Percentiles rank a stretch among this genome's conserved stretches.
These are phyloP conservation scores for Merluccius polli DNA, from an alignment of 2,797 vertebrate genomes.

Conservation along the genomic window DNA sequence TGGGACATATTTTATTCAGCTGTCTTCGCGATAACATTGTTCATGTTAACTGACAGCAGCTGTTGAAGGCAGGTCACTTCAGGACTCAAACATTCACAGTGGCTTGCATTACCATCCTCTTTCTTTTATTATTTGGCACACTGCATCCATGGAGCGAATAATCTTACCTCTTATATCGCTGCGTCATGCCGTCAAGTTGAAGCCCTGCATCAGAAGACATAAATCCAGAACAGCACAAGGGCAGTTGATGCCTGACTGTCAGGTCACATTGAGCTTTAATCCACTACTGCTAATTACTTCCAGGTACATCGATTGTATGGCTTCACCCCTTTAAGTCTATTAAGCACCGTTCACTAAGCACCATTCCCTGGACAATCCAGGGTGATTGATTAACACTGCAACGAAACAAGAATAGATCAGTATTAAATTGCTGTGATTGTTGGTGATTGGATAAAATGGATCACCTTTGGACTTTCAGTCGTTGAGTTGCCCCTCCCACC, in stretches of 20 bases:
- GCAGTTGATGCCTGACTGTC: background rate
- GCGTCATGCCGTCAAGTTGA: background rate
- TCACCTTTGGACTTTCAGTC: too few species aligned
- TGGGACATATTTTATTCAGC: constrained; percentile 2
- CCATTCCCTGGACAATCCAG: background rate
- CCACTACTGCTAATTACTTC: background rate
- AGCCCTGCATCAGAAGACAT: background rate
- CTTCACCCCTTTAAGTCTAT: background rate
- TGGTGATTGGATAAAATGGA: too few species aligned
- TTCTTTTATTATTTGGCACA: background rate
- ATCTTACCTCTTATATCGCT: background rate
- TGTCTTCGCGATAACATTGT: background rate
- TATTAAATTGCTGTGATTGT: too few species aligned
- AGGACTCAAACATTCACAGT: background rate
- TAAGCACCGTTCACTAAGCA: background rate
- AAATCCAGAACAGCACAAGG: background rate
- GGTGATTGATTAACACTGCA: background rate
- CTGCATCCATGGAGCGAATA: background rate
- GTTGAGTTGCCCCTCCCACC: too few species aligned
- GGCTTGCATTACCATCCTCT: background rate
- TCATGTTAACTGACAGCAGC: background rate
- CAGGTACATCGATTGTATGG: background rate
- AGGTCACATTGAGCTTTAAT: background rate
- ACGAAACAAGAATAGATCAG: too few species aligned
- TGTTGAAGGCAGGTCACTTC: background rate